These are phyloP conservation scores for Tinamus major DNA, from an alignment of 2,797 vertebrate genomes.

Conservation along the genomic window DNA sequence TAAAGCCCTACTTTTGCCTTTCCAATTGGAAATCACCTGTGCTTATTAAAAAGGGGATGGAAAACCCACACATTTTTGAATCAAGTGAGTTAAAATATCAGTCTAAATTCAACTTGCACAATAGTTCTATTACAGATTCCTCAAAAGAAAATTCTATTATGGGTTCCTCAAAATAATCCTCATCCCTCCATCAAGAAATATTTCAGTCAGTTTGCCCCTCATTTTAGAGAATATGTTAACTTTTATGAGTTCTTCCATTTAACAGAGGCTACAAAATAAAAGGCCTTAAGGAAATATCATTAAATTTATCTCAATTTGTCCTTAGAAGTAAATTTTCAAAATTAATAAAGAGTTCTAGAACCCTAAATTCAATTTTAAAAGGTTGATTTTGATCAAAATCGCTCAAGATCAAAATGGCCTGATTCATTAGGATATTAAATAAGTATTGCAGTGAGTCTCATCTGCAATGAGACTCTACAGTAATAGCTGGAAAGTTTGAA, in stretches of 20 bases:
- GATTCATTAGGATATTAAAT: neutral
- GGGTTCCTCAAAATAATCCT: constrained; percentile 15
- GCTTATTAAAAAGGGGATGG: constrained; percentile 32
- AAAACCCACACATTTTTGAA: constrained; percentile 36
- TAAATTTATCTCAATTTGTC: neutral
- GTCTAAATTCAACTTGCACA: constrained; percentile 14
- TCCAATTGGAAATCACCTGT: constrained; percentile 53
- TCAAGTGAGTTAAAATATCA: constrained; percentile 38
- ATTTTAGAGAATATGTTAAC: neutral
- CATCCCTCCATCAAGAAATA: neutral
- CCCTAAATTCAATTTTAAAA: neutral
- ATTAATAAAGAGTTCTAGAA: neutral
- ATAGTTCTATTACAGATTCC: constrained; percentile 9
- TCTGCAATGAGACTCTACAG: neutral
- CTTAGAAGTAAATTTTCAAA: neutral
- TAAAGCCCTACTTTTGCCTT: constrained; percentile 49
- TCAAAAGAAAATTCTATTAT: constrained; percentile 32
- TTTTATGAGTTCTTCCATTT: neutral
- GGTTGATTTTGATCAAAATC: neutral
- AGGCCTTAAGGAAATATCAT: neutral
- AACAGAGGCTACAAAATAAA: neutral
- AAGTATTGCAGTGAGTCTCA: neutral
- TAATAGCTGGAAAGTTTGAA: neutral
- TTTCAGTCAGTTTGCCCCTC: neutral
- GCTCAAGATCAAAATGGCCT: neutral